Conservation (phyloP, 2,888 invertebrate genomes). For the Stenichneumon culpator region DNA sequence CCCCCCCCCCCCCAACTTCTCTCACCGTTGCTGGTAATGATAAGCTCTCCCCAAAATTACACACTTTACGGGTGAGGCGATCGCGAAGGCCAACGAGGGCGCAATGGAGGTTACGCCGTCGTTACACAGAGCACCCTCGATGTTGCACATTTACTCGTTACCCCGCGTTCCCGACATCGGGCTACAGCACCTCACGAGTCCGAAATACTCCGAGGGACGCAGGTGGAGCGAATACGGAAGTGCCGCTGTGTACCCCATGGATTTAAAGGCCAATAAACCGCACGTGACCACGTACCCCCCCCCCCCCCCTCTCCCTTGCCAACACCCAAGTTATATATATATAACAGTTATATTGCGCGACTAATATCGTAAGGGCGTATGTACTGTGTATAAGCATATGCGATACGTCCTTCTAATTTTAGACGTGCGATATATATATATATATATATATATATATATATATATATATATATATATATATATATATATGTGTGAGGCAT, state of each 20-base stretch:
- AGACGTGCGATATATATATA: too few relatives aligned
- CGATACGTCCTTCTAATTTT: too few relatives aligned
- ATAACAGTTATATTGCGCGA: too few relatives aligned
- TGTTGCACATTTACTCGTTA: slow-evolving; percentile 25
- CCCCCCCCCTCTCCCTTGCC: not conserved
- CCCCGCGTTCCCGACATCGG: not conserved
- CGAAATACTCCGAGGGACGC: not conserved
- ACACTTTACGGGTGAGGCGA: slow-evolving; percentile 8
- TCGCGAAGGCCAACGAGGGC: not conserved
- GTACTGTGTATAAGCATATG: too few relatives aligned
- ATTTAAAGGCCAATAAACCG: slow-evolving; percentile 59
- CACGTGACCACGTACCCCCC: slow-evolving; percentile 36
- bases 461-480: too few relatives aligned
- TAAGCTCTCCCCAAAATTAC: slow-evolving; percentile 20
- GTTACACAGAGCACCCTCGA: slow-evolving; percentile 25
- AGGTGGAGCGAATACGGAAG: slow-evolving; percentile 46
- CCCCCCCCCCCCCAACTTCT: too few relatives aligned
- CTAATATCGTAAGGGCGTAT: too few relatives aligned
- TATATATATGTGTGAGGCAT: too few relatives aligned
- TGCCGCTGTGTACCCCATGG: slow-evolving; percentile 34
- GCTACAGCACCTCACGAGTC: not conserved
- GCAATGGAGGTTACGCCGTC: slow-evolving; percentile 8
- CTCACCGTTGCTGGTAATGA: not conserved
- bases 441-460: too few relatives aligned
- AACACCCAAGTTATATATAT: too few relatives aligned